Conservation (phyloP, 2,888 invertebrate species). For the Seladonia tumulorum region DNA sequence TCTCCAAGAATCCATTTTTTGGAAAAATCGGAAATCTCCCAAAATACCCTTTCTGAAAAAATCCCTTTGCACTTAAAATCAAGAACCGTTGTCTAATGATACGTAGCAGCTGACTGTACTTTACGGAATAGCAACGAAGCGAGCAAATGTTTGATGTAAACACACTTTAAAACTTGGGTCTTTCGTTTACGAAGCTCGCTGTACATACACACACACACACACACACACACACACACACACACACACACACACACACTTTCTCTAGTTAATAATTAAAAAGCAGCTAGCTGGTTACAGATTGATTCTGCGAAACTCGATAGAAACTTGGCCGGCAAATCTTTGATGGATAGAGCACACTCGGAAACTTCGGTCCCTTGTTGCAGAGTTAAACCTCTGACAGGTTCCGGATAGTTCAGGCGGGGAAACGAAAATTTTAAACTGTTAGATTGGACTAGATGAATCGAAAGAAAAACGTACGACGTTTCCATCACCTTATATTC, state of each 20-base stretch:
- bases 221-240: background rate
- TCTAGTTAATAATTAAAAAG: background rate
- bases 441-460: background rate
- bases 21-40: no score
- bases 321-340: background rate
- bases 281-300: conserved; percentile 1
- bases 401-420: background rate
- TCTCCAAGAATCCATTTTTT: no score
- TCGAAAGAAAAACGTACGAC: background rate
- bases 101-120: background rate
- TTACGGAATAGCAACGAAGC: background rate
- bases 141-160: background rate
- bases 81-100: background rate
- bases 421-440: background rate
- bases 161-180: background rate
- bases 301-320: background rate
- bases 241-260: background rate
- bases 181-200: background rate
- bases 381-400: background rate
- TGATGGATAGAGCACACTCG: background rate
- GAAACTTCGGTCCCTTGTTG: conserved; percentile 6
- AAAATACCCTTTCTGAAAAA: no score
- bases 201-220: background rate
- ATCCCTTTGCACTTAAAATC: no score
- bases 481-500: no score